A percentile compares a stretch with the other conserved stretches of the same genome.
These are phyloP conservation scores for Athalia cordata DNA, from an alignment of 2,888 invertebrate genomes.

Conservation along the genomic window DNA sequence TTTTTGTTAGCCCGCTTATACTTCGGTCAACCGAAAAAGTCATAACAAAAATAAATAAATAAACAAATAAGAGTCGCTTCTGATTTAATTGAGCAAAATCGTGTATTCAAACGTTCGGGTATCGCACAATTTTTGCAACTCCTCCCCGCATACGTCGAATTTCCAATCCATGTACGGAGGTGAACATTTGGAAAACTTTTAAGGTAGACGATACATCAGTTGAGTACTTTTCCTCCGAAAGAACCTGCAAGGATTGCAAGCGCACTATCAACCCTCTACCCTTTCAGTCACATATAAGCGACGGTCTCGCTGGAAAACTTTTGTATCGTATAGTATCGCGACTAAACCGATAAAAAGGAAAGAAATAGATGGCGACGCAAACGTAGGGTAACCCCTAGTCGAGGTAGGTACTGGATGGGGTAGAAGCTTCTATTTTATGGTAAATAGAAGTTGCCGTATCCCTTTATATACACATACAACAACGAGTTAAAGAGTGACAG, in stretches of 20 bases:
- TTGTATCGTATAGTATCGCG: conserved; percentile 52
- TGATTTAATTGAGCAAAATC: no score
- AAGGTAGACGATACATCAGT: conserved; percentile 6
- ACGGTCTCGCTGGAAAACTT: conserved; percentile 50
- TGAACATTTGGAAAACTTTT: neutral
- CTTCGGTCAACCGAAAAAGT: neutral
- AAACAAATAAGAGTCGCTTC: no score
- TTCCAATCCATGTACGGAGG: neutral
- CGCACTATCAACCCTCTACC: conserved; percentile 39
- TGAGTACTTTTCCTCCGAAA: conserved; percentile 10
- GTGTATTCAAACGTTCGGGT: neutral
- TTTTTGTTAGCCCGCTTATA: neutral
- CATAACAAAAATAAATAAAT: neutral
- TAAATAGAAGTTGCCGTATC: conserved; percentile 55
- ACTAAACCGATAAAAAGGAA: conserved; percentile 55
- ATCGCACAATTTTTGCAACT: neutral
- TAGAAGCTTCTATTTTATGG: conserved; percentile 62
- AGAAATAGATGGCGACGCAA: conserved; percentile 52
- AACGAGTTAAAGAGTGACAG: conserved; percentile 26
- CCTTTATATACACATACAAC: conserved; percentile 17
- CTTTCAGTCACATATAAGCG: conserved; percentile 34
- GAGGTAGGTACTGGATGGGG: conserved; percentile 44
- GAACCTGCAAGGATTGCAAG: conserved; percentile 27
- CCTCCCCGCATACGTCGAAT: neutral
- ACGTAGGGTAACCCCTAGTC: conserved; percentile 43